Evolutionary conservation across 1,140 invertebrate species (phyloP), one percentile per base, ranked within the genome.

Genomic region (Medauroidea extradentata): DNA sequence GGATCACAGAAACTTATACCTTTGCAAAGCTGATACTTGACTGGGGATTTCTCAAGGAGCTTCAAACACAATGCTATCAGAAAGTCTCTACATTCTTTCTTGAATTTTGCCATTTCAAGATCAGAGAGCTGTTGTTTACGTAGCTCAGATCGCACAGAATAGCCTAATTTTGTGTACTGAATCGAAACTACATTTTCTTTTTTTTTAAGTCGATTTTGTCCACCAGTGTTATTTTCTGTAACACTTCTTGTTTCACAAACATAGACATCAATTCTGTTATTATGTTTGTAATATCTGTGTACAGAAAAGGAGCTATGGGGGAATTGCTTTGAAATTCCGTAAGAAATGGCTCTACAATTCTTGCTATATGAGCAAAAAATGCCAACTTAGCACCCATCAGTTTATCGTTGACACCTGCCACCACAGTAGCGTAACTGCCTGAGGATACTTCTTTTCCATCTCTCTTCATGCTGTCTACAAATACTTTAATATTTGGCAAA

Each of bases 261-360:
- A 39, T 59, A 48, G 23, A 51, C 27, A 41, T 59, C 46, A 18
- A 59, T 29, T 44, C 51, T 34, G 46, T 59, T 39, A 41, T 44
- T 52, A 25, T 59, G 44, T 18, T 24, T 34, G 29, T 34, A 7
- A 34, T 7, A 34, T 34, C 29, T 34, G 29, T 34, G 29, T 63
- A 52, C 13, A 65, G 39, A 50, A 65, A 57, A 16, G 60, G 62
- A 0, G 53, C 58, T 25, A 64, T 23, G 18, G 60, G 64, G 24
- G 43, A 52, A 44, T 67, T 57, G n/a, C 57, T 56, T 41, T 65
- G 60, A 53, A 60, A 64, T 43, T 62, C 34, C n/a, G 52, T 46
- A 21, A 65, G 42, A 57, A 66, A 63, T 23, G 60, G 58, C 59
- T 68, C 57, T 4, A 60, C 38, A 34, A 65, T 53, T 25, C 34